Percentiles rank a stretch among this genome's conserved stretches.
These are phyloP conservation scores for Australoheros facetus DNA, from an alignment of 2,797 vertebrate species.

Conservation along the genomic window DNA sequence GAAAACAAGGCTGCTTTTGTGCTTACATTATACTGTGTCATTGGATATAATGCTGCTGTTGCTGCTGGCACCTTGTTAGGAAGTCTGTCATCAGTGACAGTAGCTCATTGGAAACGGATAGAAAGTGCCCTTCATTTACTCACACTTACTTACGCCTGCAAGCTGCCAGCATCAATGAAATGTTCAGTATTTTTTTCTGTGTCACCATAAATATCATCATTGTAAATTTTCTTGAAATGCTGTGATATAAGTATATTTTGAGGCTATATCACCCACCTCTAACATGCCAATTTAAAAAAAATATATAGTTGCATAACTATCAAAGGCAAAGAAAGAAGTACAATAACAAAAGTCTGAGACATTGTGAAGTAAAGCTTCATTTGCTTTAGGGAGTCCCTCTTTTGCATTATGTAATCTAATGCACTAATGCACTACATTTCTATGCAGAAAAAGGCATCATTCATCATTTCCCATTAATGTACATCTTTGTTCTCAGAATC, in stretches of 20 bases:
- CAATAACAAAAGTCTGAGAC: slow-evolving; percentile 29
- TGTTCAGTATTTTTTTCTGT: background rate
- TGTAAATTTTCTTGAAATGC: no score
- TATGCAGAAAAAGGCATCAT: slow-evolving; percentile 22
- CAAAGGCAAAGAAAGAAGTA: slow-evolving; percentile 12
- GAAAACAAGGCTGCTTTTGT: background rate
- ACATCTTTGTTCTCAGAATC: slow-evolving; percentile 7
- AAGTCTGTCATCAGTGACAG: background rate
- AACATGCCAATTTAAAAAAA: slow-evolving; percentile 1
- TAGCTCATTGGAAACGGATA: background rate
- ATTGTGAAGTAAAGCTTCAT: slow-evolving; percentile 14
- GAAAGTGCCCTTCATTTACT: background rate
- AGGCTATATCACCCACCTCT: no score
- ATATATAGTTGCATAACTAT: slow-evolving; percentile 10
- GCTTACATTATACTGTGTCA: background rate
- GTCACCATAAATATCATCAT: no score
- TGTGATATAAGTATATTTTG: background rate
- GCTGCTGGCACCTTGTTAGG: background rate
- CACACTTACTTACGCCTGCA: background rate
- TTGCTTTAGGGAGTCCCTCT: slow-evolving; percentile 38
- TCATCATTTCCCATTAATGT: slow-evolving; percentile 31
- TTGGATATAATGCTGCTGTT: background rate
- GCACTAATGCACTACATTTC: slow-evolving; percentile 42
- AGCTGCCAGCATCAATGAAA: background rate
- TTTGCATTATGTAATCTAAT: slow-evolving; percentile 44